These are phyloP conservation scores for Diploscapter pachys DNA, from an alignment of 1,140 invertebrate genomes.

Conservation along the genomic window DNA sequence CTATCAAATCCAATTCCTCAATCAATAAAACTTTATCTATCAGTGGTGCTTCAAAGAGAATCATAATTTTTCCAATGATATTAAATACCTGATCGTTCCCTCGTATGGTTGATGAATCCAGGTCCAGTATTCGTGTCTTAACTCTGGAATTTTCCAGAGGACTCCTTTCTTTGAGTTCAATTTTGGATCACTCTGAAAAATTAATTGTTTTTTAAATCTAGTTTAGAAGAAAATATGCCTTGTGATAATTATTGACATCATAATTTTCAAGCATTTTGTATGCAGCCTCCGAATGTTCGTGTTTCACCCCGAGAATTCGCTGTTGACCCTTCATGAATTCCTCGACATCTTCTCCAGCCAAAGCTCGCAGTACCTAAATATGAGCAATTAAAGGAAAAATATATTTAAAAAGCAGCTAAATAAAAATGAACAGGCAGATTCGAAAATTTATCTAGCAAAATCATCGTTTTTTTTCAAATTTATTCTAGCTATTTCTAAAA, in stretches of 20 bases:
- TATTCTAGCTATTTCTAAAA: neutral
- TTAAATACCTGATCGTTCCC: slow-evolving; percentile 49
- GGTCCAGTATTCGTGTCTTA: slow-evolving; percentile 61
- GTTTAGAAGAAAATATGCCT: slow-evolving; percentile 40
- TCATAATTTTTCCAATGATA: no score
- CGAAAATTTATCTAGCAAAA: no score
- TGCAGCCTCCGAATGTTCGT: slow-evolving; percentile 60
- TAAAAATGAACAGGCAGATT: no score
- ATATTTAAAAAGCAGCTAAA: no score
- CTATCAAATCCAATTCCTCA: no score
- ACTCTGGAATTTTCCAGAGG: slow-evolving; percentile 57
- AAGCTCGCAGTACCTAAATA: slow-evolving; percentile 47
- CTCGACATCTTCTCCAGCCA: slow-evolving; percentile 57
- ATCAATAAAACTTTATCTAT: no score
- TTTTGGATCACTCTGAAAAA: slow-evolving; percentile 56
- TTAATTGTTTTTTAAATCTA: slow-evolving; percentile 8
- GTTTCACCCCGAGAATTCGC: slow-evolving; percentile 50
- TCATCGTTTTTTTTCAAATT: neutral
- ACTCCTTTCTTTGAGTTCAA: slow-evolving; percentile 60
- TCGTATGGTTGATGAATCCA: slow-evolving; percentile 63
- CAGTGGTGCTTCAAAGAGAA: no score
- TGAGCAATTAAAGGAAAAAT: no score
- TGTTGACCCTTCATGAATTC: slow-evolving; percentile 52
- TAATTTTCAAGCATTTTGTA: slow-evolving; percentile 60
- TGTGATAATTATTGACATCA: slow-evolving; percentile 51